Evolutionary conservation across 2,113 vertebrate species (phyloP).

Genomic region (Poecilia latipinna): DNA sequence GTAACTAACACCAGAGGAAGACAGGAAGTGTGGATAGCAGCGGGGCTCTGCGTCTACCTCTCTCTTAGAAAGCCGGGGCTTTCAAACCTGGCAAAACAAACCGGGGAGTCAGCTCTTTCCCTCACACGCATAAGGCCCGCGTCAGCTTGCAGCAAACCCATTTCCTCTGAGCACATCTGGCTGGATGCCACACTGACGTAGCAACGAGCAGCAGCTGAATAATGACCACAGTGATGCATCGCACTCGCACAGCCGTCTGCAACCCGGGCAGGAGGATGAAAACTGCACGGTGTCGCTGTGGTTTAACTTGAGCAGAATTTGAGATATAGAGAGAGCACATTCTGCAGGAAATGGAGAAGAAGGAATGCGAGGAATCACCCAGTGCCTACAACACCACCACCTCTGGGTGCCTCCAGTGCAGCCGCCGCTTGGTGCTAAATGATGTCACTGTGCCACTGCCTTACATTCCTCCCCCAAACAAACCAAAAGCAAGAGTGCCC

Average conservation of each 20-base stretch:
- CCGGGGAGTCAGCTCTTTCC: constrained; percentile 52
- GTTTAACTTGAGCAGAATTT: background rate
- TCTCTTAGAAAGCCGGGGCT: constrained; percentile 23
- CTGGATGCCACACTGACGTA: constrained; percentile 9
- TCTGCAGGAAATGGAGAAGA: constrained; percentile 1
- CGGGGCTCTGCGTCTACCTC: constrained; percentile 40
- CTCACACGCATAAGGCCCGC: background rate
- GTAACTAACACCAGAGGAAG: constrained; percentile 46
- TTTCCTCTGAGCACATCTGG: constrained; percentile 5
- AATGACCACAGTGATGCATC: constrained; percentile 35
- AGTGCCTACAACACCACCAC: constrained; percentile 10
- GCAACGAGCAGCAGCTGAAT: constrained; percentile 11
- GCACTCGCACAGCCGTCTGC: background rate
- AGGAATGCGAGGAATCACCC: constrained; percentile 46
- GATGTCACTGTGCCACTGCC: constrained; percentile 72
- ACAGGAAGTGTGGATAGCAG: constrained; percentile 53
- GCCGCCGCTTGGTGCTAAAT: constrained; percentile 47
- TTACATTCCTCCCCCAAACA: constrained; percentile 49
- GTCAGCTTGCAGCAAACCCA: constrained; percentile 16
- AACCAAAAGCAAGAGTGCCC: constrained; percentile 52
- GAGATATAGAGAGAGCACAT: background rate
- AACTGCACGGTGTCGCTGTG: background rate
- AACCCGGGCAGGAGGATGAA: background rate
- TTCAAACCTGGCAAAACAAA: background rate
- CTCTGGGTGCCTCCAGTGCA: constrained; percentile 38